A percentile compares a stretch with the other conserved stretches of the same genome.
Conservation (phyloP, 2,797 vertebrate species). For the Carcharodon carcharias region DNA sequence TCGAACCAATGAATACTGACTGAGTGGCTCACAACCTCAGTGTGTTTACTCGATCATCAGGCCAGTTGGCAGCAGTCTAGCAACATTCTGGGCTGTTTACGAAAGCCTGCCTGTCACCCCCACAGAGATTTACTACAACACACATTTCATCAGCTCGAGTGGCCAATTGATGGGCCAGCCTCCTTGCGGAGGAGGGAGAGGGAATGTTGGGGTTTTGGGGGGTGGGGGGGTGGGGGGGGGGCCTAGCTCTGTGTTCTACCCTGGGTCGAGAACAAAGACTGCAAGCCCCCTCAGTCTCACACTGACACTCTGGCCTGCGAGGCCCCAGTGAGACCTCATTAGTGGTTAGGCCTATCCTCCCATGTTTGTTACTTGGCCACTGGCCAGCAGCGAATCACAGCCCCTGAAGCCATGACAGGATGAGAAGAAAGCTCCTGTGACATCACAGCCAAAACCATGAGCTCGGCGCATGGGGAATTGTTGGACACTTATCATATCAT, state of each 20-base stretch:
- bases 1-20: neutral
- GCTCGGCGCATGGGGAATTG: neutral
- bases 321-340: neutral
- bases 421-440: neutral
- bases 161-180: neutral
- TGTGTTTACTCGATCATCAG: neutral
- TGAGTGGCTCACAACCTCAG: neutral
- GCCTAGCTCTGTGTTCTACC: neutral
- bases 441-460: neutral
- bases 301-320: neutral
- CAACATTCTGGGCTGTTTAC: neutral
- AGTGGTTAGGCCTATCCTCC: neutral
- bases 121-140: neutral
- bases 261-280: neutral
- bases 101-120: neutral
- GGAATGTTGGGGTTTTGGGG: too few species aligned
- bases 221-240: neutral
- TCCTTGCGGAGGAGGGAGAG: neutral
- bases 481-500: neutral
- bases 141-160: neutral
- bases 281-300: neutral
- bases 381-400: neutral
- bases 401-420: neutral
- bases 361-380: neutral
- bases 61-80: neutral